Base-by-base conservation (phyloP, 2,797 vertebrate genomes). In the Onychomys arenicola region DNA sequence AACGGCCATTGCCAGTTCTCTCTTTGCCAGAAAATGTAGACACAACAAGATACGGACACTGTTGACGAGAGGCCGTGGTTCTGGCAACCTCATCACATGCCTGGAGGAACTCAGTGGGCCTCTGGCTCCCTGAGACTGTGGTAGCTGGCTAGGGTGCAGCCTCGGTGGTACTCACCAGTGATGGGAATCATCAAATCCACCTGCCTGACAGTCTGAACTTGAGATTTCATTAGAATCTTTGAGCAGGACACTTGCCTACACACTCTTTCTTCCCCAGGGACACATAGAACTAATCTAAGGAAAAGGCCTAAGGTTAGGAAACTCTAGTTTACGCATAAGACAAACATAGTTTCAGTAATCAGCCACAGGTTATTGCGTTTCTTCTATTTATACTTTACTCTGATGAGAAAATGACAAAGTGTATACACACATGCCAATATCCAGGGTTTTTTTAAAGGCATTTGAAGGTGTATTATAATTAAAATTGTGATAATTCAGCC, bases 401-500 rank as follows among this genome's bases (percentile, higher is more conserved):
- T 95, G 55, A 85, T 95, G 90, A 93, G 85, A 96, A 97, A 96
- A 88, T 78, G 81, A 88, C 81, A 75, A 95, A 93, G 81, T 88
- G 40, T 95, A 90, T 73, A 91, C 27, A 95, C 55, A 91, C 16
- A 34, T 1, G 27, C 87, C 76, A 85, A 89, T 5, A 11, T 88
- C 83, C 82, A 46, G 61, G 84, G 1, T 61, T 32, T 63, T 95
- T 97, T 85, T n/a, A n/a, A 92, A 87, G 71, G 65, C 61, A 37
- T 91, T 96, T 95, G 57, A 75, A 94, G 76, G n/a, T 40, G 59
- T 76, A 46, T 92, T 95, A 67, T 95, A 97, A 94, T 91, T 97
- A 88, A 96, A 97, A 78, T 92, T 90, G 91, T 67, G 91, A 90
- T 94, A 90, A 93, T 92, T 97, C 92, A 92, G 61, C 81, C 69